These are phyloP conservation scores for Agapornis canus DNA, from an alignment of 2,797 vertebrate species.

Conservation along the genomic window DNA sequence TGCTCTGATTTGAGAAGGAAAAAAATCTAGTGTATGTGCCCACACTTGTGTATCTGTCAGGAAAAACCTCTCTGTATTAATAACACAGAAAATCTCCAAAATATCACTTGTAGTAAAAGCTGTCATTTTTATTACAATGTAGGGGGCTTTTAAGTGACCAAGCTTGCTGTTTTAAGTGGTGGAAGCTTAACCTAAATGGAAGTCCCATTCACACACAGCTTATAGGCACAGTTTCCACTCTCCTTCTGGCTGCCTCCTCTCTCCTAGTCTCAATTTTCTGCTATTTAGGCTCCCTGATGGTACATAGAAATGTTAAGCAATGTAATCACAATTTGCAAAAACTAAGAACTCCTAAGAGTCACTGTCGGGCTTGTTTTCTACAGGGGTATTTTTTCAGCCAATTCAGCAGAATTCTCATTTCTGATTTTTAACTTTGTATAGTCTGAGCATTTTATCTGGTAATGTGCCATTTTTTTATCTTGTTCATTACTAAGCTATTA, in stretches of 20 bases:
- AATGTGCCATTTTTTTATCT: background rate
- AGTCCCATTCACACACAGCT: fast-evolving
- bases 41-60: fast-evolving
- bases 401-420: background rate
- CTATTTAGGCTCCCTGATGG: background rate
- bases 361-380: background rate
- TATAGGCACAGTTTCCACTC: background rate
- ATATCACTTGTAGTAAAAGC: background rate
- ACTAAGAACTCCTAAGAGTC: background rate
- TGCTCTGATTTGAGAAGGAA: background rate
- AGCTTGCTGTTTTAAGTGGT: background rate
- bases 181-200: background rate
- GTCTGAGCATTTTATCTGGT: background rate
- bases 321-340: fast-evolving
- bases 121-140: background rate
- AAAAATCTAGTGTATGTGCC: background rate
- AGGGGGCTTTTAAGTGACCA: background rate
- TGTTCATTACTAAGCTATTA: background rate
- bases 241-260: too few relatives aligned
- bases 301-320: background rate
- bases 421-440: background rate
- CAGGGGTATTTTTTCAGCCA: background rate
- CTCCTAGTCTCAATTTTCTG: background rate
- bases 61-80: background rate
- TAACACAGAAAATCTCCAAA: background rate